Conservation (phyloP, 2,888 invertebrate species). For the Congeria kusceri region DNA sequence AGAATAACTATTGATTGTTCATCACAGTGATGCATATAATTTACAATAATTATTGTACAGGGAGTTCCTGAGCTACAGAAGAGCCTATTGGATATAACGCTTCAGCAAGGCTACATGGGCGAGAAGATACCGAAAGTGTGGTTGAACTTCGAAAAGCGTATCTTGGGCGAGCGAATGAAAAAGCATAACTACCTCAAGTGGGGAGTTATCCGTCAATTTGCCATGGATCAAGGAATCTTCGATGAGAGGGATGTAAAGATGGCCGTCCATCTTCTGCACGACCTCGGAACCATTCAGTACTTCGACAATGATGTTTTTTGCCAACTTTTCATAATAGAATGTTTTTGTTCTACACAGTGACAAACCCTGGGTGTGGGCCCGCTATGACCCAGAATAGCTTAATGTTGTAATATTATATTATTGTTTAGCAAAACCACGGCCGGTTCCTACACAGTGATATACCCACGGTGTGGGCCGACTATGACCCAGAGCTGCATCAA, state of each 20-base stretch:
- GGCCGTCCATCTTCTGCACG: conserved; percentile 82
- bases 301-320: conserved; percentile 84
- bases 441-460: conserved; percentile 80
- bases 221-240: conserved; percentile 78
- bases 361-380: no score
- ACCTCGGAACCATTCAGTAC: conserved; percentile 84
- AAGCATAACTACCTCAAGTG: conserved; percentile 71
- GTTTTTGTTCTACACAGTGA: no score
- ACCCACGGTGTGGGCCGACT: conserved; percentile 79
- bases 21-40: no score
- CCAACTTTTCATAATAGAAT: no score
- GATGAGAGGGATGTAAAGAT: conserved; percentile 81
- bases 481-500: conserved; percentile 76
- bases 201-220: conserved; percentile 70
- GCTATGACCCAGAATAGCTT: no score
- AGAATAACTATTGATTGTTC: no score
- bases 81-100: conserved; percentile 78
- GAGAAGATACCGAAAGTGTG: conserved; percentile 84
- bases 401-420: no score
- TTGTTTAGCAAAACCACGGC: conserved; percentile 75
- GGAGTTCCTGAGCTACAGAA: conserved; percentile 79
- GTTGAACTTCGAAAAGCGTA: conserved; percentile 83
- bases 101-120: conserved; percentile 84
- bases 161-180: conserved; percentile 70
- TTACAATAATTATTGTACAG: conserved; percentile 68